Evolutionary conservation across 2,113 vertebrate species (phyloP), one percentile per base, ranked within the genome.

Genomic region (Clinocottus analis): DNA sequence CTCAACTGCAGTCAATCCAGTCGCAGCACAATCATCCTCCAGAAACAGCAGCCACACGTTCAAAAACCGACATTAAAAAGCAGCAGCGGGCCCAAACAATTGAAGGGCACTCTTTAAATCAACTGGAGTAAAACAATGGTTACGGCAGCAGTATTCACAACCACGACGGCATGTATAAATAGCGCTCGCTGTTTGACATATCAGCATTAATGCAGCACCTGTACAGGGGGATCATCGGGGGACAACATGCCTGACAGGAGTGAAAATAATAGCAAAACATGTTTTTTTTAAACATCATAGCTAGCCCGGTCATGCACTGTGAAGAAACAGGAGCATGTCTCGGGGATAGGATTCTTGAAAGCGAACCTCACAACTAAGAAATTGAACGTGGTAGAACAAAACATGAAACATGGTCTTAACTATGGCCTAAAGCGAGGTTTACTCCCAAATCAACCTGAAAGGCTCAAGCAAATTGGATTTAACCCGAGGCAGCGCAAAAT

Each of bases 391-490:
- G 23, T 13, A 10, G 7, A 43, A 68, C 14, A 61, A 74, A 73
- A 85, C 56, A 77, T 41, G 3, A 80, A 85, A 64, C 23, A 56
- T n/a, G n/a, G 55, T 37, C 55, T 37, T 56, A 55, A 33, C 45
- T 55, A 35, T 59, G n/a, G 56, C 77, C 79, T 63, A 8, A 65
- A 85, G 84, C 53, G 21, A 23, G 25, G 29, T 64, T 74, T 70
- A 85, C 68, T 74, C 63, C 71, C 25, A 77, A 77, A 74, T 72
- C 59, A 64, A 60, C 47, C 29, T 4, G 12, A 53, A 72, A n/a
- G 59, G 41, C 47, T 65, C 55, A 62, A 74, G 43, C 45, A 77
- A 71, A 89, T 71, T 83, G 82, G 76, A 90, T 91, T 85, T 70
- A 73, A 85, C 87, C 69, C 43, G 25, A 43, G 85, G 88, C 86